Evolutionary conservation across 1,140 invertebrate genomes (phyloP).

Genomic region (Hormaphis cornu): DNA sequence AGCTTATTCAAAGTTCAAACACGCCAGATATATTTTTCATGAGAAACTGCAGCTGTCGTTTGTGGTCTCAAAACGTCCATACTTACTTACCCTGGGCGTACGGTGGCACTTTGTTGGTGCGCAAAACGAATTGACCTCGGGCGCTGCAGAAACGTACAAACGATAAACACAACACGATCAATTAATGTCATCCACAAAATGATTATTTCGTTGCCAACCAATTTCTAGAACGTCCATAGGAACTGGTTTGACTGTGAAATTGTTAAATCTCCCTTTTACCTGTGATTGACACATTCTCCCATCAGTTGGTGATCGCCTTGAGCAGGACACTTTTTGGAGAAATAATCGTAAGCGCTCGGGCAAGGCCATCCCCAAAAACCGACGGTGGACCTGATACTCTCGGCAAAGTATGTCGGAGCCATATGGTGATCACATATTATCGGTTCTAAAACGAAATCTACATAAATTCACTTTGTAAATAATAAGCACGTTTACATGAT

Average conservation of each 20-base stretch:
- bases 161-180: background rate
- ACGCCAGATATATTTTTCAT: too few species aligned
- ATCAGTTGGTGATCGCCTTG: slow-evolving; percentile 34
- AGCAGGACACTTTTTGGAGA: slow-evolving; percentile 50
- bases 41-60: too few species aligned
- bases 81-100: background rate
- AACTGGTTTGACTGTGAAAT: too few species aligned
- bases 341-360: slow-evolving; percentile 51
- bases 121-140: background rate
- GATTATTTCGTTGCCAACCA: too few species aligned
- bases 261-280: too few species aligned
- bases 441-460: slow-evolving; percentile 38
- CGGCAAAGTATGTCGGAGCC: slow-evolving; percentile 58
- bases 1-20: too few species aligned
- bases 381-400: slow-evolving; percentile 54
- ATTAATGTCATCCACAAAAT: background rate
- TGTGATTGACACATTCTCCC: slow-evolving; percentile 37
- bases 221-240: too few species aligned
- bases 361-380: slow-evolving; percentile 68
- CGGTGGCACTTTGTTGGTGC: background rate
- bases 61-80: too few species aligned
- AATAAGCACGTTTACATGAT: background rate
- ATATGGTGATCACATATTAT: slow-evolving; percentile 56
- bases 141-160: too few species aligned
- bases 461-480: background rate